Conservation (phyloP, 2,888 invertebrate species). For the Orchestes rusci region DNA sequence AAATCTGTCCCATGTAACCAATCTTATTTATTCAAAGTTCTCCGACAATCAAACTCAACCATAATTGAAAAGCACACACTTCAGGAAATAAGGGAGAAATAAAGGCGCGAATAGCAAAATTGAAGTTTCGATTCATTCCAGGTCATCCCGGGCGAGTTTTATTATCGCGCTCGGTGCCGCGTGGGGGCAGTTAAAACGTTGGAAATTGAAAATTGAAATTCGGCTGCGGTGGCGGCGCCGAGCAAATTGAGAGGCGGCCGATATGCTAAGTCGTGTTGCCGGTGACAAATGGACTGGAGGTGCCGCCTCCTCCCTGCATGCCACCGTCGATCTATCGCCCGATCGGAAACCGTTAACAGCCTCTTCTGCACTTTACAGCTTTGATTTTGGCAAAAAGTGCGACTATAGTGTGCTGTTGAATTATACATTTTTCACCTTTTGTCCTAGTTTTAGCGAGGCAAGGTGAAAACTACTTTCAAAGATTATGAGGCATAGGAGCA, state of each 20-base stretch:
- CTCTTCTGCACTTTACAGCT: conserved; percentile 20
- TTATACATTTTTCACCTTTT: no score
- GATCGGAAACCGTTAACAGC: conserved; percentile 18
- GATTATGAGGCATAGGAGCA: no score
- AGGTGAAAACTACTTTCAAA: no score
- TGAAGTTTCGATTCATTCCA: no score
- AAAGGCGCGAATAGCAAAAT: no score
- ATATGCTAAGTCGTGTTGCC: conserved; percentile 24
- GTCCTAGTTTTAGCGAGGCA: no score
- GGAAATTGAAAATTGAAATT: conserved; percentile 35
- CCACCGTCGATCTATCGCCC: conserved; percentile 7
- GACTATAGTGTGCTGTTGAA: no score
- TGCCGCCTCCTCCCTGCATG: conserved; percentile 11
- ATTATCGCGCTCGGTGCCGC: conserved; percentile 20
- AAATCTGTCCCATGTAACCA: no score
- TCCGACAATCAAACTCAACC: no score
- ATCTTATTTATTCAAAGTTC: no score
- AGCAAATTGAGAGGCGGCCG: conserved; percentile 25
- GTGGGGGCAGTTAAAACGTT: conserved; percentile 29
- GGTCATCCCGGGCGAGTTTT: conserved; percentile 18
- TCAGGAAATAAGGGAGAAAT: no score
- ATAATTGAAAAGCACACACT: no score
- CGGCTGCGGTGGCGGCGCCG: conserved; percentile 22
- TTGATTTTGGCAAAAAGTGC: conserved; percentile 8
- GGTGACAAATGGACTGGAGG: conserved; percentile 45